Evolutionary conservation across 2,113 vertebrate genomes (phyloP), one percentile per base, ranked within the genome.

Genomic region (Canis aureus): DNA sequence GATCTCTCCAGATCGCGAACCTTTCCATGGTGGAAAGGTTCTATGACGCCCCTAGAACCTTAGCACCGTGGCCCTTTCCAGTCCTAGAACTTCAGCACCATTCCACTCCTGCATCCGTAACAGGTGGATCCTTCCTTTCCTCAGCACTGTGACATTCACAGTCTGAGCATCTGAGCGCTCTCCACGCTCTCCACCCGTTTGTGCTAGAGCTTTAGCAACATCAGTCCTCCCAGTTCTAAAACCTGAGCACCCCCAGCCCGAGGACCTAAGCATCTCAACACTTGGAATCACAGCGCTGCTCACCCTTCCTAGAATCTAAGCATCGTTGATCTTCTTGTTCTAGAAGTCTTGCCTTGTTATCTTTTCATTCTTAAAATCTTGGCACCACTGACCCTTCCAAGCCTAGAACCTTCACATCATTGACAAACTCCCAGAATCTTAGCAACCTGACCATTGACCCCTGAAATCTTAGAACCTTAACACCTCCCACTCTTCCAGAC

Each of bases 281-380:
- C 60, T 10, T 20, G 22, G 29, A n/a, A 25, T 4, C 12, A 2
- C 3, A 57, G 71, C n/a, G 1, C 25, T 2, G 20, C 2, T 32
- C 74, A 16, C 7, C 27, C 16, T 59, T 59, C 19, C 66, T 23
- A 51, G 57, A 51, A 51, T 23, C 22, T 57, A 19, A 57, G 51
- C 85, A 32, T n/a, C 29, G 7, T 0, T 4, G 22, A 5, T 27
- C 53, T 11, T 25, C 49, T 51, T 3, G 55, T 64, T 43, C 66
- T 8, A 8, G 60, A 20, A 11, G 51, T 11, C 19, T 15, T 57
- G 51, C 85, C 4, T 17, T n/a, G 53, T 38, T 29, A 51, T 38
- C 20, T 29, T 82, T 32, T 27, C 11, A 25, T 67, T 16, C 27
- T 5, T 55, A 57, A 55, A 71, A 16, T 12, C 8, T 57, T 12